Evolutionary conservation across 2,888 invertebrate species (phyloP), one percentile per base, ranked within the genome.

Genomic region (Hypercompe scribonia): DNA sequence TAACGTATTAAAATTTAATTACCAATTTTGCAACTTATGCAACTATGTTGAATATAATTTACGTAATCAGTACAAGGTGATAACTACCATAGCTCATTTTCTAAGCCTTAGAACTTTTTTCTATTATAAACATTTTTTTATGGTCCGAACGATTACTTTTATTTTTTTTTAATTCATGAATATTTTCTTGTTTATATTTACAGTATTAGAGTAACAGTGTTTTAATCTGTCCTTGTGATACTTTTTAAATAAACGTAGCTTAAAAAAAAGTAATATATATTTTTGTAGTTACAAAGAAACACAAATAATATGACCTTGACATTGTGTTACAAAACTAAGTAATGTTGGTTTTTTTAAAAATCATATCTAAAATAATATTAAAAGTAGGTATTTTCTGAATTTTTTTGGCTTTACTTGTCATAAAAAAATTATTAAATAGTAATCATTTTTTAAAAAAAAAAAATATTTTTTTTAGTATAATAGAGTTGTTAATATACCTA

Each of bases 21-120:
- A 63, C 42, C 42, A 63, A 63, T 63, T 61, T 61, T 61, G 31
- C 18, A 28, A 15, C 54, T 65, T 58, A 71, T 58, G 54, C 54
- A 71, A 71, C 28, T 54, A 42, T 64, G 46, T 72, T 54, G 65
- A 4, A 73, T 42, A 28, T 36, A 63, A 74, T 70, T 70, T 70
- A 33, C 73, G 67, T 63, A 73, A 66, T 58, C 33, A 39, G 61
- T 63, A 33, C 24, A 42, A 58, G 50, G 15, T 54, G 28, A 21
- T 68, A 28, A 28, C 10, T 4, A 68, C 31, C 58, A 36, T 46
- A 31, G 21, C 21, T 65, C 31, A 65, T 54, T 71, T 54, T 65
- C 11, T n/a, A 71, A 65, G 11, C 13, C 36, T 39, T 42, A 39
- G 15, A 18, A 3, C 42, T 28, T 10, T 34, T 63, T 33, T 34